These are phyloP conservation scores for Misgurnus anguillicaudatus DNA, from an alignment of 2,113 vertebrate species.

Conservation along the genomic window DNA sequence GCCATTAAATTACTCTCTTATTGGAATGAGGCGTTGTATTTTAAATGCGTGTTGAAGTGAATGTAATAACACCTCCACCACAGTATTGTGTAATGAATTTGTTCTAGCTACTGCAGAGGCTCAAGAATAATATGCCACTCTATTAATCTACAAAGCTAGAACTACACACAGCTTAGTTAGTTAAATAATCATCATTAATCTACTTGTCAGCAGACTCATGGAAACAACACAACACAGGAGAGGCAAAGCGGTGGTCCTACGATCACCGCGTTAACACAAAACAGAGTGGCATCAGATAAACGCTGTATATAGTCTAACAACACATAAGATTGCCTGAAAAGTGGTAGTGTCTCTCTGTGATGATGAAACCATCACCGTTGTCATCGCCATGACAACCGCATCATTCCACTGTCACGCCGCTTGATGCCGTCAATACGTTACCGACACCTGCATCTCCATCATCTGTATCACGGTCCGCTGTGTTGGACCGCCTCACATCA, in stretches of 20 bases:
- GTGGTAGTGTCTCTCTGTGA: not conserved
- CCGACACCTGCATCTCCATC: constrained; percentile 1
- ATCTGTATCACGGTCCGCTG: constrained; percentile 5
- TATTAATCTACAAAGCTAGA: constrained; percentile 32
- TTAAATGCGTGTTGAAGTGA: not conserved
- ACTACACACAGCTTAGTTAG: constrained; percentile 21
- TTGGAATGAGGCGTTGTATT: not conserved
- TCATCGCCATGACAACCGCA: constrained; percentile 17
- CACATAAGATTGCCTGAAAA: constrained; percentile 15
- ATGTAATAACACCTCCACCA: not conserved
- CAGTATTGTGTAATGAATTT: not conserved
- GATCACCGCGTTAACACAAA: not conserved
- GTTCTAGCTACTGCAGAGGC: not conserved
- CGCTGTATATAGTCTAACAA: constrained; percentile 17
- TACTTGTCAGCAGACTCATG: constrained; percentile 33
- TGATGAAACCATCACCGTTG: not conserved
- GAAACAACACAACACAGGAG: constrained; percentile 37
- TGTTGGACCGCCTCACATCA: constrained; percentile 21
- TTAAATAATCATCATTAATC: constrained; percentile 32
- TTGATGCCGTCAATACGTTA: not conserved
- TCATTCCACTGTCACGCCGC: not conserved
- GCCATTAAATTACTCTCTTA: not conserved
- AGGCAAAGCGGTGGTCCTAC: not conserved
- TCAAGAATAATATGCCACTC: constrained; percentile 6
- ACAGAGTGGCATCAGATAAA: constrained; percentile 20